These are phyloP conservation scores for Colistium nudipinnis DNA, from an alignment of 2,113 vertebrate genomes.

Conservation along the genomic window DNA sequence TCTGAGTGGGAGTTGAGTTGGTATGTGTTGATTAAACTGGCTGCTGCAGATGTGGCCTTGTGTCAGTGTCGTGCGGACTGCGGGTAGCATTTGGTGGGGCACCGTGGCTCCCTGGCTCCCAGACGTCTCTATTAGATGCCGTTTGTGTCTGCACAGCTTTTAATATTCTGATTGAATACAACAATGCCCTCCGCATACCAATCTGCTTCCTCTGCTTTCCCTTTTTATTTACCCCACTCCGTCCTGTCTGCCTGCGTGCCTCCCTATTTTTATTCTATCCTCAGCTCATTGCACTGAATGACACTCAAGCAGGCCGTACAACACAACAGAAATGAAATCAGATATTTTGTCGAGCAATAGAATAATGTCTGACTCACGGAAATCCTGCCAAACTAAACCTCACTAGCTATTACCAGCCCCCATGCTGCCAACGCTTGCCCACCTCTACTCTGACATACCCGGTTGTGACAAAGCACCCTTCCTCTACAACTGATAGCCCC, in stretches of 20 bases:
- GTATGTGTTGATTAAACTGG: slow-evolving; percentile 68
- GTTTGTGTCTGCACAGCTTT: slow-evolving; percentile 75
- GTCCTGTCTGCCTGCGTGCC: background rate
- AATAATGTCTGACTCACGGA: slow-evolving; percentile 67
- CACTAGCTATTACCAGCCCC: background rate
- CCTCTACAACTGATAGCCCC: slow-evolving; percentile 71
- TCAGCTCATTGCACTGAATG: background rate
- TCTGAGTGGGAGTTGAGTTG: slow-evolving; percentile 48
- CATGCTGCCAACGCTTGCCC: slow-evolving; percentile 3
- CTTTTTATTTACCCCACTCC: slow-evolving; percentile 72
- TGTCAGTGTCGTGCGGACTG: slow-evolving; percentile 38
- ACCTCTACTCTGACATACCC: slow-evolving; percentile 36
- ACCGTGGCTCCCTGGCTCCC: slow-evolving; percentile 32
- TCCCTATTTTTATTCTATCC: background rate
- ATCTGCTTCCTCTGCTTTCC: slow-evolving; percentile 75
- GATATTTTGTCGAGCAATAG: slow-evolving; percentile 76
- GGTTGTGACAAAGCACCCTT: slow-evolving; percentile 58
- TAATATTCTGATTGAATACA: slow-evolving; percentile 83
- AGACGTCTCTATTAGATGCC: slow-evolving; percentile 76
- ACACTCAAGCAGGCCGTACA: slow-evolving; percentile 48
- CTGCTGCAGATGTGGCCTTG: slow-evolving; percentile 67
- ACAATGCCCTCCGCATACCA: slow-evolving; percentile 72
- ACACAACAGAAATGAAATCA: slow-evolving; percentile 78
- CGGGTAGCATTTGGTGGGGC: slow-evolving; percentile 33
- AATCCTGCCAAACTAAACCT: slow-evolving; percentile 53